These are phyloP conservation scores for Linyphia triangularis DNA, from an alignment of 2,888 invertebrate species.

Conservation along the genomic window DNA sequence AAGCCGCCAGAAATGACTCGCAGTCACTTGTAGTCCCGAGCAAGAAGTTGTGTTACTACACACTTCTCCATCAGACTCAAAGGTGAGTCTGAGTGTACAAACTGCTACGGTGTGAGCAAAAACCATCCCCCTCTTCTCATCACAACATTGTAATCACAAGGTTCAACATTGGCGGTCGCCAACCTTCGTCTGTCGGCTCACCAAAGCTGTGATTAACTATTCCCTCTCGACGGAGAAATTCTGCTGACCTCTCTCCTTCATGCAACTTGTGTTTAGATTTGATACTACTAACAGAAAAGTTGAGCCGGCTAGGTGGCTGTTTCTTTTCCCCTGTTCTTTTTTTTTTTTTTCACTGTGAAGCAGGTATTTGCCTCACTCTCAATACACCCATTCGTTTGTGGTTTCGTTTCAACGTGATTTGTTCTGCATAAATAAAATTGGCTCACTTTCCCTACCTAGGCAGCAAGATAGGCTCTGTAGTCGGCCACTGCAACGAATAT, in stretches of 20 bases:
- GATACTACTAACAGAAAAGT: slow-evolving; percentile 75
- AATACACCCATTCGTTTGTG: slow-evolving; percentile 14
- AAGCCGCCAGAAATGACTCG: slow-evolving; percentile 76
- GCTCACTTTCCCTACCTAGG: slow-evolving; percentile 57
- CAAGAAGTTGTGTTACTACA: slow-evolving; percentile 76
- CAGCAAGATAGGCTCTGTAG: slow-evolving; percentile 60
- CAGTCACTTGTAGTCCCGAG: slow-evolving; percentile 75
- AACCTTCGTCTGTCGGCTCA: slow-evolving; percentile 56
- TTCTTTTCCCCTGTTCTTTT: not conserved
- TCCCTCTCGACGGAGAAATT: slow-evolving; percentile 38
- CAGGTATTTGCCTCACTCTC: slow-evolving; percentile 15
- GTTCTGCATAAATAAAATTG: slow-evolving; percentile 6
- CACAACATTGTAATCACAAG: slow-evolving; percentile 58
- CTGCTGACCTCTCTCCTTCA: slow-evolving; percentile 68
- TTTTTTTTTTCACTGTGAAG: slow-evolving; percentile 7
- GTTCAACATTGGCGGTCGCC: slow-evolving; percentile 61
- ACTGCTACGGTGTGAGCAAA: slow-evolving; percentile 72
- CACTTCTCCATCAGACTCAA: slow-evolving; percentile 75
- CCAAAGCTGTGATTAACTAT: slow-evolving; percentile 74
- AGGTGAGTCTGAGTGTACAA: slow-evolving; percentile 74
- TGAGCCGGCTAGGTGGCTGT: slow-evolving; percentile 66
- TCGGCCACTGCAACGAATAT: slow-evolving; percentile 30
- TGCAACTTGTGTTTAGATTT: slow-evolving; percentile 74
- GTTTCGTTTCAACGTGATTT: slow-evolving; percentile 4
- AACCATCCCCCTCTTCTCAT: slow-evolving; percentile 36